Evolutionary conservation across 2,888 invertebrate species (phyloP).

Genomic region (Caenorhabditis becei): DNA sequence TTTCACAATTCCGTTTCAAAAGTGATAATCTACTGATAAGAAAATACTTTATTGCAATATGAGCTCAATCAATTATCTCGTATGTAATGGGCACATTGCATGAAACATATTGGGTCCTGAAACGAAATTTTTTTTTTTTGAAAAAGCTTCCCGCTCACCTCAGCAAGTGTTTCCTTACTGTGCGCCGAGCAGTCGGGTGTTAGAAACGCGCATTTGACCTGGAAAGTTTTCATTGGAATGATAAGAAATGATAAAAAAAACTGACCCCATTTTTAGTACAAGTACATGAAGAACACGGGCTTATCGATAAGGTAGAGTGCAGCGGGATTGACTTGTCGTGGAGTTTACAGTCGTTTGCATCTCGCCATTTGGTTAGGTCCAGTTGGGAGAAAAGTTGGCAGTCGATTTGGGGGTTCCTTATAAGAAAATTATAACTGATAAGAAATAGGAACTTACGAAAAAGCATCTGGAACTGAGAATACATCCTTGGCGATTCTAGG

Average conservation of each 20-base stretch:
- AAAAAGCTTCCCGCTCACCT: no score
- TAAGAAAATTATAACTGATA: no score
- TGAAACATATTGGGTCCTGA: constrained; percentile 54
- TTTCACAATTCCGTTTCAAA: no score
- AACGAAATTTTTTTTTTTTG: constrained; percentile 1
- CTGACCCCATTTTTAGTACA: constrained; percentile 64
- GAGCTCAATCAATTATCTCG: constrained; percentile 27
- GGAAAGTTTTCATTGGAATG: constrained; percentile 5
- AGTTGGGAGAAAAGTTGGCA: constrained; percentile 39
- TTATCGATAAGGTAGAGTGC: constrained; percentile 34
- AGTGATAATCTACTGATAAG: no score
- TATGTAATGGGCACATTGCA: constrained; percentile 48
- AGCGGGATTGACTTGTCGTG: constrained; percentile 21
- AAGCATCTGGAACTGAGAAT: constrained; percentile 88
- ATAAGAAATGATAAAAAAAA: neutral
- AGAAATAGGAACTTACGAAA: constrained; percentile 65
- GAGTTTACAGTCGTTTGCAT: constrained; percentile 32
- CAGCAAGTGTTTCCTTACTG: constrained; percentile 29
- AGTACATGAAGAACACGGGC: constrained; percentile 60
- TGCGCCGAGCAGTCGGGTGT: constrained; percentile 33
- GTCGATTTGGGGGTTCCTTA: constrained; percentile 47
- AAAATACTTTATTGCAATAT: constrained; percentile 1
- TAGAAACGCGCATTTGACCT: constrained; percentile 43
- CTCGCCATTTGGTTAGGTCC: constrained; percentile 55
- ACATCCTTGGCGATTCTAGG: constrained; percentile 88